Evolutionary conservation across 2,113 vertebrate species (phyloP).

Genomic region (Crotalus horridus): DNA sequence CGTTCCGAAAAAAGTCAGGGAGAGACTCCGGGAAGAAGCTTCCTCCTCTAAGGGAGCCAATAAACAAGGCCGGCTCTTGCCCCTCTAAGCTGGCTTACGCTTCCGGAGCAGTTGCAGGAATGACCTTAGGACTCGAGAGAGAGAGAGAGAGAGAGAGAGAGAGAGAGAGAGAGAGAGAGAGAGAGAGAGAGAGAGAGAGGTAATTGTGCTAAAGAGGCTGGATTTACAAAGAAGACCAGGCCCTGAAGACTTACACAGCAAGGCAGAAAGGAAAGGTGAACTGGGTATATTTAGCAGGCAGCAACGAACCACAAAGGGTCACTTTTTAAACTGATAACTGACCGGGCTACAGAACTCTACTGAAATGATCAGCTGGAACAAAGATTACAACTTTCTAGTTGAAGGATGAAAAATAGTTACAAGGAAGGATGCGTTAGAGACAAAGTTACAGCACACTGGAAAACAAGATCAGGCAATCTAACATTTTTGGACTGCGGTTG

Average conservation of each 20-base stretch:
- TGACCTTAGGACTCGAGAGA: constrained; percentile 21
- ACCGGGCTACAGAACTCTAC: background rate
- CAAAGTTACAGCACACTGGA: background rate
- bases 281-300: background rate
- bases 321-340: background rate
- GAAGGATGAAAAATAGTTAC: background rate
- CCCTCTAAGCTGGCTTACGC: background rate
- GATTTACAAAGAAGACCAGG: background rate
- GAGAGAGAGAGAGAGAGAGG: too few relatives aligned
- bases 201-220: background rate
- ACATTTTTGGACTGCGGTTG: background rate
- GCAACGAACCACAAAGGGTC: background rate
- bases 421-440: background rate
- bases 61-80: background rate
- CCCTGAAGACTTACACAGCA: background rate
- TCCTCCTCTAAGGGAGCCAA: background rate
- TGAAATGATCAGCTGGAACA: background rate
- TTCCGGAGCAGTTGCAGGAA: constrained; percentile 14
- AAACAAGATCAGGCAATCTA: background rate
- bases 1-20: background rate
- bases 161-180: too few relatives aligned
- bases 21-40: background rate
- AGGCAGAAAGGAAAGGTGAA: background rate
- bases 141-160: background rate
- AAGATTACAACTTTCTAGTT: background rate